Base-by-base conservation (phyloP, 2,113 vertebrate genomes). In the Pelvicachromis taeniatus region DNA sequence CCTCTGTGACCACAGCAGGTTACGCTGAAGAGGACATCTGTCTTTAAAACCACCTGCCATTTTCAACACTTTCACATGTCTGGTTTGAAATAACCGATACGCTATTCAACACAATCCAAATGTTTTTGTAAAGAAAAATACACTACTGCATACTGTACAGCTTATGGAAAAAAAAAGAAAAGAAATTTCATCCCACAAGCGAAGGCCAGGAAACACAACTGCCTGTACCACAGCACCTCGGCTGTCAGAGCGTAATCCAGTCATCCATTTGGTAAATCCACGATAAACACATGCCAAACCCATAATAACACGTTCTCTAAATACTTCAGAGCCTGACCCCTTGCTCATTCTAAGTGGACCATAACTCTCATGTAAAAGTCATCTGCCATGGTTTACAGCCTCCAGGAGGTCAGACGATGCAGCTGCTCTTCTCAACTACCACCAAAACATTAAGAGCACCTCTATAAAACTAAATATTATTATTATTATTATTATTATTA, bases 291-390 rank as follows among this genome's bases (percentile, higher is more conserved):
- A 86, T 59, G 84, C 80, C 85, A 89, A 81, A 53, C 35, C 38
- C 81, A 21, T 73, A 55, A 55, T 85, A 90, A 92, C 92, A 92
- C 92, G 90, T 92, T 87, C 87, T 53, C 85, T 83, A 82, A 84
- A 87, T 68, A 85, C 65, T 65, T 68, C 54, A 61, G n/a, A 83
- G 87, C 31, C 45, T 86, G 40, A 95, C 92, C 94, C 78, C 87
- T 77, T 78, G 90, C 81, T 89, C 90, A 50, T 42, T 75, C 52
- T 89, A 92, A 94, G 91, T 93, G 93, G 89, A 89, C 77, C 75
- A 89, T 90, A 94, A 93, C 82, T 91, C 91, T 93, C 77, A 65
- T 65, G 63, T 84, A 61, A 79, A 91, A 86, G 84, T 93, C 86
- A 53, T 90, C 77, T 85, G 89, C 50, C 86, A 65, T 68, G 78